Percentiles rank a stretch among this genome's conserved stretches.
phyloP scores from a whole-genome alignment of 2,888 invertebrate species.

The Athalia rosae region DNA sequence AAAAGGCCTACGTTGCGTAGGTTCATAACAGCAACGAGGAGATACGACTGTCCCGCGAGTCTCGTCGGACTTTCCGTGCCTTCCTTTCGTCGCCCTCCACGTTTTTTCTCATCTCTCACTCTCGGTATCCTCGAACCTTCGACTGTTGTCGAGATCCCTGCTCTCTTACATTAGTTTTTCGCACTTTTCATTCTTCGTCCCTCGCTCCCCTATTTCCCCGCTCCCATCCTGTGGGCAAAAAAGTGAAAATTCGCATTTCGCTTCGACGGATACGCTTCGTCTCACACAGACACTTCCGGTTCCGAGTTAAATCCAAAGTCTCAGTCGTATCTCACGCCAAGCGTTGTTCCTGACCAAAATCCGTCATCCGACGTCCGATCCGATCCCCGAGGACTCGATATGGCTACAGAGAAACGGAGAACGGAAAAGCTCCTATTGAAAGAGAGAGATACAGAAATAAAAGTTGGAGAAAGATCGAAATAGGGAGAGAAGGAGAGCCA shows the following conservation, averaged over 20 bases:
- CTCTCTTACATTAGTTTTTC: slow-evolving; percentile 35
- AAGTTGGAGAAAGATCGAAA: background rate
- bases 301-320: slow-evolving; percentile 25
- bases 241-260: slow-evolving; percentile 28
- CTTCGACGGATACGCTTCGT: slow-evolving; percentile 15
- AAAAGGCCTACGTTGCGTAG: background rate
- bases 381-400: background rate
- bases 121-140: slow-evolving; percentile 46
- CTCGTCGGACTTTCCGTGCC: slow-evolving; percentile 44
- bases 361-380: slow-evolving; percentile 11
- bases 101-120: slow-evolving; percentile 22
- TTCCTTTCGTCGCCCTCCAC: slow-evolving; percentile 21
- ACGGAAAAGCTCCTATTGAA: background rate
- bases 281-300: slow-evolving; percentile 33
- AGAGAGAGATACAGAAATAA: slow-evolving; percentile 9
- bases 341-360: slow-evolving; percentile 27
- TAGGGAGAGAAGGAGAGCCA: slow-evolving; percentile 3
- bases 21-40: slow-evolving; percentile 22
- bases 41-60: slow-evolving; percentile 8
- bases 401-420: background rate
- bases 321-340: slow-evolving; percentile 12
- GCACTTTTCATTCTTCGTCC: slow-evolving; percentile 6
- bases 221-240: slow-evolving; percentile 28
- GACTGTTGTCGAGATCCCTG: slow-evolving; percentile 44
- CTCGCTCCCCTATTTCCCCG: background rate